Evolutionary conservation across 2,888 invertebrate genomes (phyloP).

Genomic region (Drosophila tanythrix): DNA sequence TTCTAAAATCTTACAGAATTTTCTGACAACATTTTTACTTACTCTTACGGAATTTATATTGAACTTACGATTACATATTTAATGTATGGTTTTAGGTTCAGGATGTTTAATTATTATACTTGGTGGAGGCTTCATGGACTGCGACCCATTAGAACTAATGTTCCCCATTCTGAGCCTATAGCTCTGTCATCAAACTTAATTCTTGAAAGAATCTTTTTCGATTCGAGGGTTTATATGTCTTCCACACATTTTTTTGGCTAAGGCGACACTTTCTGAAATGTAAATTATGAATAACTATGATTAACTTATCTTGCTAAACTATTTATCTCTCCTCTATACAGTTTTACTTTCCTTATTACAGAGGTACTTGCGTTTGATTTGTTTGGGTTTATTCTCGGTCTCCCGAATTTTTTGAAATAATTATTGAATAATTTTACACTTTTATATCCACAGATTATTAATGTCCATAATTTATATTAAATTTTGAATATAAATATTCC

Average conservation of each 20-base stretch:
- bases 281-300: neutral
- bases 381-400: neutral
- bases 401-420: neutral
- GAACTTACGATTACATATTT: neutral
- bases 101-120: neutral
- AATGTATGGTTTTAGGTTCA: neutral
- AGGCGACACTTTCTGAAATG: neutral
- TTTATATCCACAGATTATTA: too few relatives aligned
- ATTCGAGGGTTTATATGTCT: neutral
- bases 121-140: neutral
- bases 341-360: neutral
- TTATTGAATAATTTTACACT: neutral
- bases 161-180: neutral
- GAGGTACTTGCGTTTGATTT: rapidly evolving
- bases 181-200: neutral
- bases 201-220: neutral
- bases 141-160: neutral
- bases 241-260: neutral
- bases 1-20: neutral
- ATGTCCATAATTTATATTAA: too few relatives aligned
- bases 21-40: too few relatives aligned
- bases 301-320: neutral
- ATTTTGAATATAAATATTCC: too few relatives aligned
- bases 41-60: too few relatives aligned
- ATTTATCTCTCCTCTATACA: neutral